phyloP scores from a whole-genome alignment of 2,113 vertebrate species.

The Saccopteryx leptura region DNA sequence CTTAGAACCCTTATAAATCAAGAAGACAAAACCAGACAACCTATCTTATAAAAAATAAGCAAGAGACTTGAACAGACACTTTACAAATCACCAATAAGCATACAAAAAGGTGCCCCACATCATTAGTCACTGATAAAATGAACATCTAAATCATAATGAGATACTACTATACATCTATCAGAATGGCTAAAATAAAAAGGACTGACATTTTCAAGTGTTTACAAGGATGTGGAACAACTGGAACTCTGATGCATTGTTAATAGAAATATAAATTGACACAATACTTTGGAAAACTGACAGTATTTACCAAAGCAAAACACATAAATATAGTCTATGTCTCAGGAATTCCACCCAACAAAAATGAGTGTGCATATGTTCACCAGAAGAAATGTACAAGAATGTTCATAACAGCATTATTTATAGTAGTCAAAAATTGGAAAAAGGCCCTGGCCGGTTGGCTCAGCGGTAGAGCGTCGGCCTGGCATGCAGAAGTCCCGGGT shows the following conservation, averaged over 20 bases:
- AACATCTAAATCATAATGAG: conserved; percentile 13
- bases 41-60: not conserved
- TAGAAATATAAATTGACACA: not conserved
- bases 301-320: not conserved
- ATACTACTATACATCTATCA: not conserved
- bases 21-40: conserved; percentile 26
- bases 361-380: not conserved
- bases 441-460: too few relatives aligned
- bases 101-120: not conserved
- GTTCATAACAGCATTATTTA: not conserved
- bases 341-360: conserved; percentile 25
- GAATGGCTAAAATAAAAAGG: not conserved
- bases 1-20: not conserved
- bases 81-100: not conserved
- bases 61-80: not conserved
- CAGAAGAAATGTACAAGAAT: not conserved
- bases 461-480: too few relatives aligned
- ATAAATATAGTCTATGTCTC: not conserved
- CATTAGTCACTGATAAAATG: not conserved
- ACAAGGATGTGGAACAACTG: not conserved
- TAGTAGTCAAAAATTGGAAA: not conserved
- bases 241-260: not conserved
- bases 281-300: not conserved
- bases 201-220: not conserved
- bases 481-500: too few relatives aligned